A percentile compares a stretch with the other conserved stretches of the same genome.
Evolutionary conservation across 1,140 invertebrate genomes (phyloP).

Genomic region (Meloidogyne hapla): DNA sequence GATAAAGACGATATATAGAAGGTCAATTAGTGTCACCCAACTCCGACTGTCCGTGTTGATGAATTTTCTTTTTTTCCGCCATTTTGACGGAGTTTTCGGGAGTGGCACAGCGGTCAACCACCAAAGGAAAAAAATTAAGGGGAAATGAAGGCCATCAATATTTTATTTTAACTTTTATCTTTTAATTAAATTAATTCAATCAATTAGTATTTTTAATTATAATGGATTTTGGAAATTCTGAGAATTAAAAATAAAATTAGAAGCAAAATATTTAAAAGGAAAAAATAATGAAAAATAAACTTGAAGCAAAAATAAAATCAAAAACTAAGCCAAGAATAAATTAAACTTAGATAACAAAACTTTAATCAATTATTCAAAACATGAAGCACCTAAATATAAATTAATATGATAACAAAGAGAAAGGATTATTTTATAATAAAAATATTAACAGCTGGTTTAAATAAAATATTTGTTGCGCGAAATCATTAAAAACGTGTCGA

Average conservation of each 20-base stretch:
- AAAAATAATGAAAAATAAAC: too few relatives aligned
- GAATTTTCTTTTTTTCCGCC: background rate
- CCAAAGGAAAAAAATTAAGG: background rate
- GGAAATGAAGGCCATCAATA: background rate
- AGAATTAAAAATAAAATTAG: too few relatives aligned
- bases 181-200: background rate
- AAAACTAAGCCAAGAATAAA: too few relatives aligned
- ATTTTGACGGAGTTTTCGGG: background rate
- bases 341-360: too few relatives aligned
- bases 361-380: too few relatives aligned
- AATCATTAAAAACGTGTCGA: slow-evolving; percentile 3
- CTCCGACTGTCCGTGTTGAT: background rate
- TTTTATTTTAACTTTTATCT: background rate
- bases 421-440: background rate
- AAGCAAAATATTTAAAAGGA: too few relatives aligned
- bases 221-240: too few relatives aligned
- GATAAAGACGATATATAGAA: background rate
- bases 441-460: background rate
- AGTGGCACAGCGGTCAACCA: background rate
- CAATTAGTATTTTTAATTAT: too few relatives aligned
- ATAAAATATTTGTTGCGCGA: background rate
- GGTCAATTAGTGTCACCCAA: background rate
- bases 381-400: too few relatives aligned
- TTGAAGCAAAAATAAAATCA: too few relatives aligned
- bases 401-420: too few relatives aligned